Evolutionary conservation across 2,113 vertebrate genomes (phyloP).

Genomic region (Vombatus ursinus): DNA sequence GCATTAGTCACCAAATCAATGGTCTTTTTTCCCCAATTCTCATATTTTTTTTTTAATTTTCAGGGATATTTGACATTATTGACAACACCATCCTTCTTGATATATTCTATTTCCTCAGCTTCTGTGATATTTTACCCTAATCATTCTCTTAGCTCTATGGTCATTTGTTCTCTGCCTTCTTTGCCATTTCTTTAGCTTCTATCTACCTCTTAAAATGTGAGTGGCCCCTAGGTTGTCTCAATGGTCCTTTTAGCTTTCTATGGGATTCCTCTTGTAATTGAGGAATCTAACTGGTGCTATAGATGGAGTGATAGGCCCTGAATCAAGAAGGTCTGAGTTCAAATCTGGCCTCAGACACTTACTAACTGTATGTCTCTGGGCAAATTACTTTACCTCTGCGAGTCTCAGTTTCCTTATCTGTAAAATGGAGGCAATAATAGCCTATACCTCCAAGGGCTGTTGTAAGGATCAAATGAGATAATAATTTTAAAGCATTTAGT

Average conservation of each 20-base stretch:
- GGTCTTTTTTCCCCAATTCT: not conserved
- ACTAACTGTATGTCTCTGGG: not conserved
- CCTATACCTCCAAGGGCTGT: not conserved
- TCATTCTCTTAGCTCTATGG: not conserved
- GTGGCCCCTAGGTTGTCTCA: not conserved
- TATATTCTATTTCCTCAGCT: not conserved
- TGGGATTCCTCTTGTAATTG: not conserved
- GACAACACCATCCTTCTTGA: not conserved
- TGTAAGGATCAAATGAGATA: too few species aligned
- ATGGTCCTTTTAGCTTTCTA: not conserved
- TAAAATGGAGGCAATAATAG: not conserved
- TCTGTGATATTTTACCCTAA: not conserved
- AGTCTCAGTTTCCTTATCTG: not conserved
- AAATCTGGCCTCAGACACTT: not conserved
- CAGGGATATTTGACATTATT: not conserved
- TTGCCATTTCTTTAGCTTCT: not conserved
- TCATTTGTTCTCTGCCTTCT: not conserved
- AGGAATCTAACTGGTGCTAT: not conserved
- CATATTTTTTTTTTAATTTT: not conserved
- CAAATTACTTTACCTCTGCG: not conserved
- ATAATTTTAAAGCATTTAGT: too few species aligned
- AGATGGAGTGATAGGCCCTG: not conserved
- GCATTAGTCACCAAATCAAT: too few species aligned
- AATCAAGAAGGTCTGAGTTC: not conserved
- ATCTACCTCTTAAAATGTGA: not conserved